Evolutionary conservation across 2,888 invertebrate species (phyloP), one percentile per base, ranked within the genome.

Genomic region (Cephalotes varians): DNA sequence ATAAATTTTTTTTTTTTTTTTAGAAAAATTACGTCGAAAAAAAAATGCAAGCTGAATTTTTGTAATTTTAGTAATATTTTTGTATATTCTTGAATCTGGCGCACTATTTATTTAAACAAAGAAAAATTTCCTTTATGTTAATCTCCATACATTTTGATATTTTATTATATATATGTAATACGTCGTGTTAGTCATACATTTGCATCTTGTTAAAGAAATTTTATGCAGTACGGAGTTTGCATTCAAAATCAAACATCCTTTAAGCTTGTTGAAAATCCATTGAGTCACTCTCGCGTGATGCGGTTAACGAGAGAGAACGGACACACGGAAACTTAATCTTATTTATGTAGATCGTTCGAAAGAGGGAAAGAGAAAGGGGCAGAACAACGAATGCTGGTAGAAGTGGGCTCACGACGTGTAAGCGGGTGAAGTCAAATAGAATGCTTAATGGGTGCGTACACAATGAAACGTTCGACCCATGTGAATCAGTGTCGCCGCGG

Each of bases 401-500:
- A 47, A 44, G 64, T 10, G 40, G 40, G 31, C 21, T 71, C 44
- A 34, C 72, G 51, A 51, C 44, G 71, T 72, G 77, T 72, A 71
- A 40, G 77, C 71, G 56, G 72, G 54, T 71, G 72, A 79, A 79
- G 77, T 79, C 77, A 79, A 79, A 79, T 71, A 79, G 77, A 79
- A 79, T 79, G 77, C 44, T 47, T 79, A 79, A 79, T 79, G 77
- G 77, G 34, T 79, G 77, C 73, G 77, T 79, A 79, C 56, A 79
- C 73, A 79, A 79, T 72, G 77, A 71, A 79, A 79, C 79, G 60
- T 37, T 62, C 80, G 80, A 34, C 47, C 64, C 81, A 60, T 49
- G 67, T 47, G 82, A 83, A 81, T 84, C 83, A 82, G 83, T 64
- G 82, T 83, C 83, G 65, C 84, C 71, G 69, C 69, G 83, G 84